Percentiles rank a stretch among this genome's conserved stretches.
Conservation (phyloP, 64 coral and sea anemone genomes). For the Montipora cactus region DNA sequence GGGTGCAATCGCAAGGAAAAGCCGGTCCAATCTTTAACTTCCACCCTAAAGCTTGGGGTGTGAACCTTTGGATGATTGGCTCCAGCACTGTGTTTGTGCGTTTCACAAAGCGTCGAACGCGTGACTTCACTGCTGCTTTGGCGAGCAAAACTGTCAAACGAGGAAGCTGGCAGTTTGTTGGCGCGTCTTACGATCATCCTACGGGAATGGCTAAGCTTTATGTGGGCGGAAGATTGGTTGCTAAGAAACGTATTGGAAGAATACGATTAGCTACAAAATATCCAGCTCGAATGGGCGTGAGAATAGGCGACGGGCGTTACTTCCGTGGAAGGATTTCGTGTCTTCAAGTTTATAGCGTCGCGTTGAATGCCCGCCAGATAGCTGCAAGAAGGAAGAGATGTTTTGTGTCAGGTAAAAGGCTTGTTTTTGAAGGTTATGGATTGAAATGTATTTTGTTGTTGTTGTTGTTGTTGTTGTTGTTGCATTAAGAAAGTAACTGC, state of each 20-base stretch:
- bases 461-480: too few relatives aligned
- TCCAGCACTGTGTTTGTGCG: conserved; percentile 51
- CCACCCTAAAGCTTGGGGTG: conserved; percentile 62
- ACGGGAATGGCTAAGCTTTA: conserved; percentile 79
- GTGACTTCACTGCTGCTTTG: conserved; percentile 52
- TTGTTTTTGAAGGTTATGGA: background rate
- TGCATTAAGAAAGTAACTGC: too few relatives aligned
- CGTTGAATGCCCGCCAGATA: conserved; percentile 75
- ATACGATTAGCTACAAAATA: conserved; percentile 85
- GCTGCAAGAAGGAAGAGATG: conserved; percentile 70
- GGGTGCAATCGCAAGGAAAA: conserved; percentile 58
- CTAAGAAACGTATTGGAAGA: conserved; percentile 64
- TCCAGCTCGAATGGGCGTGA: conserved; percentile 62
- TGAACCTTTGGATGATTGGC: conserved; percentile 75
- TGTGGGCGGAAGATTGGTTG: conserved; percentile 64
- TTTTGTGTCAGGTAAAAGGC: conserved; percentile 64
- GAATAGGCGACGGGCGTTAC: conserved; percentile 57
- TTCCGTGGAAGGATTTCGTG: conserved; percentile 91
- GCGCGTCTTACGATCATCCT: conserved; percentile 72
- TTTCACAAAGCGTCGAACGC: conserved; percentile 38
- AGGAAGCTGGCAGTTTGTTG: conserved; percentile 78
- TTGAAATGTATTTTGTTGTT: too few relatives aligned
- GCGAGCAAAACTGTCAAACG: conserved; percentile 28
- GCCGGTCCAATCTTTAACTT: conserved; percentile 77
- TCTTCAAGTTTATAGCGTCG: conserved; percentile 79